These are phyloP conservation scores for Parazoanthus swiftii DNA, from an alignment of 92 coral and sea anemone species.

Conservation along the genomic window DNA sequence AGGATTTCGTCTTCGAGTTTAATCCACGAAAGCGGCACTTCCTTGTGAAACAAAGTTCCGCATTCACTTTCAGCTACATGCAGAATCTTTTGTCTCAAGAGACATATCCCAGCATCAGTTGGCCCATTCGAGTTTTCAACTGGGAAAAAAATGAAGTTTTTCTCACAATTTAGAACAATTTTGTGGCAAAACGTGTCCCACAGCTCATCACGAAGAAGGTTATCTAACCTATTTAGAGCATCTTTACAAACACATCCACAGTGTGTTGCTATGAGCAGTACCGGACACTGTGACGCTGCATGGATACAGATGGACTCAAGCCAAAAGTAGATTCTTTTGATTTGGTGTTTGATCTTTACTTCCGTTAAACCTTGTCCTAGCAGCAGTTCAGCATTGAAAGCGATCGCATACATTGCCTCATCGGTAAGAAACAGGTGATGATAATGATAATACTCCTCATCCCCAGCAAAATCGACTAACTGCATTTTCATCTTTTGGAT, in stretches of 20 bases:
- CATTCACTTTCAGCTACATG: constrained; percentile 30
- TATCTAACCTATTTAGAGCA: background rate
- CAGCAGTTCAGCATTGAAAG: constrained; percentile 29
- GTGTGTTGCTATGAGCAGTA: constrained; percentile 56
- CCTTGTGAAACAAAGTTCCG: constrained; percentile 16
- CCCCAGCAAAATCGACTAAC: constrained; percentile 61
- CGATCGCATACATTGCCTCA: constrained; percentile 46
- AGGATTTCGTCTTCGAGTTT: constrained; percentile 55
- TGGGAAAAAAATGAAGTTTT: background rate
- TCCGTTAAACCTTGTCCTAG: background rate
- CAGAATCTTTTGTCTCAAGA: constrained; percentile 36
- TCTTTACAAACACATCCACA: constrained; percentile 34
- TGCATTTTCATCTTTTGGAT: constrained; percentile 39
- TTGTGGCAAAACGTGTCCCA: constrained; percentile 11
- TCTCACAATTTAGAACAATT: background rate
- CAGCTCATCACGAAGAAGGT: background rate
- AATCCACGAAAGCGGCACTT: constrained; percentile 58
- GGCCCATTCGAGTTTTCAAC: constrained; percentile 28
- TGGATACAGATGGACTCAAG: constrained; percentile 51
- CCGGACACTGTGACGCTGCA: constrained; percentile 27
- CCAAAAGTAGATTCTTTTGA: constrained; percentile 49
- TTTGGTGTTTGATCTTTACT: background rate
- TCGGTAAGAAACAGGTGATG: constrained; percentile 51
- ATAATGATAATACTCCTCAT: constrained; percentile 45
- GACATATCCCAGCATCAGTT: constrained; percentile 42